These are phyloP conservation scores for Neosilurus mollespiculum DNA, from an alignment of 2,797 vertebrate species.

Conservation along the genomic window DNA sequence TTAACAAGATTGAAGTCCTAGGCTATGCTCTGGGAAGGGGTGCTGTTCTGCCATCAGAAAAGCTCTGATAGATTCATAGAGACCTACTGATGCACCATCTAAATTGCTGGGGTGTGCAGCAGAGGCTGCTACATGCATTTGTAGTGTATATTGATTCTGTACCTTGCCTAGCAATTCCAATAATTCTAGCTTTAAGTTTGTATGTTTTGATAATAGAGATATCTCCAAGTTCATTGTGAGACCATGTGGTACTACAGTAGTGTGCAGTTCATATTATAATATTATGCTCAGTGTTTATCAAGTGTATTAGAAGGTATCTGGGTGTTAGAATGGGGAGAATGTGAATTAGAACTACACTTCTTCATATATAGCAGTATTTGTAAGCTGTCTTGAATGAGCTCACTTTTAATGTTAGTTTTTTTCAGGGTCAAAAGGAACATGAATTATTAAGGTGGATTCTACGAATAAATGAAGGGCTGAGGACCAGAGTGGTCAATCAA, in stretches of 20 bases:
- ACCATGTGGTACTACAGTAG: neutral
- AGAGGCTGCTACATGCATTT: neutral
- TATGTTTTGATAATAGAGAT: neutral
- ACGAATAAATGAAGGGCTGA: too few species aligned
- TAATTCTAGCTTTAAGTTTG: neutral
- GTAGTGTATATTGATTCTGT: too few species aligned
- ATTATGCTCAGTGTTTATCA: too few species aligned
- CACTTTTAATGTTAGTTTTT: neutral
- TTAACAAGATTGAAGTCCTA: neutral
- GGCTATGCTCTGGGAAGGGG: neutral
- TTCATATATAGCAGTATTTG: neutral
- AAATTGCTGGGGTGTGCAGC: neutral
- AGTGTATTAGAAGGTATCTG: neutral
- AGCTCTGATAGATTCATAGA: neutral
- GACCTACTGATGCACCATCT: neutral
- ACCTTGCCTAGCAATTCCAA: too few species aligned
- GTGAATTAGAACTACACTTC: neutral
- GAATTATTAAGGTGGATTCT: neutral
- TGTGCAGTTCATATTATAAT: too few species aligned
- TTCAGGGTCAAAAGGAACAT: neutral
- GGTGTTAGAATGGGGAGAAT: neutral
- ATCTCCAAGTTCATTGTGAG: neutral
- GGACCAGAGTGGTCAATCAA: too few species aligned
- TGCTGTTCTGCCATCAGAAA: neutral
- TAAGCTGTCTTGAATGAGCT: neutral